Evolutionary conservation across 2,888 invertebrate genomes (phyloP).

Genomic region (Elmis aenea): DNA sequence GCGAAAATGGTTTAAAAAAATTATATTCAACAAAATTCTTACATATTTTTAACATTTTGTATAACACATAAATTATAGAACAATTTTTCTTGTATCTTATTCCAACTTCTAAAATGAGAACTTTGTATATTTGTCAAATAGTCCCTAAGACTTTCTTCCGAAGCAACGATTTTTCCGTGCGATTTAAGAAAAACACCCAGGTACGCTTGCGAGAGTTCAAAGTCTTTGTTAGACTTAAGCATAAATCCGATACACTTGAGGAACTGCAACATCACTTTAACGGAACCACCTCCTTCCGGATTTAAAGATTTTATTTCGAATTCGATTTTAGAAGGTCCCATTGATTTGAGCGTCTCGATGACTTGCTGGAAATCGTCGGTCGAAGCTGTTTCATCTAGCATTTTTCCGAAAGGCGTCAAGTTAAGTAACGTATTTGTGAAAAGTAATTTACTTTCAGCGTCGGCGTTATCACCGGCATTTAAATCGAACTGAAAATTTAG

Average conservation of each 20-base stretch:
- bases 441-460: slow-evolving; percentile 50
- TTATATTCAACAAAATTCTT: slow-evolving; percentile 7
- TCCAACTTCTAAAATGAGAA: slow-evolving; percentile 60
- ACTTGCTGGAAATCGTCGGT: slow-evolving; percentile 53
- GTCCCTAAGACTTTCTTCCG: slow-evolving; percentile 52
- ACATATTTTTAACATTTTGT: slow-evolving; percentile 63
- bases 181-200: slow-evolving; percentile 81
- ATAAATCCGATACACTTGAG: slow-evolving; percentile 66
- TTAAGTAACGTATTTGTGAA: slow-evolving; percentile 58
- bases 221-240: slow-evolving; percentile 72
- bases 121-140: slow-evolving; percentile 55
- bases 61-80: slow-evolving; percentile 73
- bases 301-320: slow-evolving; percentile 78
- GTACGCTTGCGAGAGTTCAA: slow-evolving; percentile 88
- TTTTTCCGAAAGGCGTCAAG: slow-evolving; percentile 64
- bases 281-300: slow-evolving; percentile 67
- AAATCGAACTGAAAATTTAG: slow-evolving; percentile 78
- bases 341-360: slow-evolving; percentile 58
- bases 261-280: slow-evolving; percentile 70
- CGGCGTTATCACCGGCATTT: slow-evolving; percentile 42
- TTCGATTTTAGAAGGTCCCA: slow-evolving; percentile 82
- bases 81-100: slow-evolving; percentile 61
- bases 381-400: slow-evolving; percentile 51
- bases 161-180: slow-evolving; percentile 60
- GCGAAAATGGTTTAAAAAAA: slow-evolving; percentile 4